Conservation (phyloP, 2,113 vertebrate species). For the Laticauda laticaudata region DNA sequence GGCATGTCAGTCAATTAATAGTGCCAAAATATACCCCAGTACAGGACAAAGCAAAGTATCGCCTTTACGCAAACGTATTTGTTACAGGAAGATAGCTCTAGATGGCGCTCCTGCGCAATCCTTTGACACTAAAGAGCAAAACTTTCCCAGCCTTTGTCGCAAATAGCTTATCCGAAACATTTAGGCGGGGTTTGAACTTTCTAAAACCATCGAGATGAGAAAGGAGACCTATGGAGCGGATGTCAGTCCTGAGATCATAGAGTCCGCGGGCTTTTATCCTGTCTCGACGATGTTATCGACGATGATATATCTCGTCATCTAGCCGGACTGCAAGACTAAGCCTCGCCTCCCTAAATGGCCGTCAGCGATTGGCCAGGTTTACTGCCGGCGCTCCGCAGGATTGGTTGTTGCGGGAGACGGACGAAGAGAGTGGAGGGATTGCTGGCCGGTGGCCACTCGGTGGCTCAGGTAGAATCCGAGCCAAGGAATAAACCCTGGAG, state of each 20-base stretch:
- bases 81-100: background rate
- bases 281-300: background rate
- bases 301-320: fast-evolving
- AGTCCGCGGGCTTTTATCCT: background rate
- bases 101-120: background rate
- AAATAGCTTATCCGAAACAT: background rate
- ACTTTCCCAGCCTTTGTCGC: background rate
- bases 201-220: background rate
- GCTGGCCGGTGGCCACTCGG: background rate
- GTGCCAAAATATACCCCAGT: background rate
- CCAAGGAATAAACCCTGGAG: background rate
- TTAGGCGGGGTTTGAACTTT: background rate
- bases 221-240: background rate
- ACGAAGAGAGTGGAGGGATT: background rate
- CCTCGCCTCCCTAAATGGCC: constrained; percentile 30
- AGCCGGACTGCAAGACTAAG: background rate
- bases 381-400: background rate
- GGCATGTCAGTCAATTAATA: background rate
- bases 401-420: background rate
- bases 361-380: background rate
- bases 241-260: background rate
- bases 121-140: background rate
- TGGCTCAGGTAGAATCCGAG: background rate
- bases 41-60: background rate
- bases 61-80: background rate